phyloP scores from a whole-genome alignment of 2,113 vertebrate species.

The Oryzias celebensis region DNA sequence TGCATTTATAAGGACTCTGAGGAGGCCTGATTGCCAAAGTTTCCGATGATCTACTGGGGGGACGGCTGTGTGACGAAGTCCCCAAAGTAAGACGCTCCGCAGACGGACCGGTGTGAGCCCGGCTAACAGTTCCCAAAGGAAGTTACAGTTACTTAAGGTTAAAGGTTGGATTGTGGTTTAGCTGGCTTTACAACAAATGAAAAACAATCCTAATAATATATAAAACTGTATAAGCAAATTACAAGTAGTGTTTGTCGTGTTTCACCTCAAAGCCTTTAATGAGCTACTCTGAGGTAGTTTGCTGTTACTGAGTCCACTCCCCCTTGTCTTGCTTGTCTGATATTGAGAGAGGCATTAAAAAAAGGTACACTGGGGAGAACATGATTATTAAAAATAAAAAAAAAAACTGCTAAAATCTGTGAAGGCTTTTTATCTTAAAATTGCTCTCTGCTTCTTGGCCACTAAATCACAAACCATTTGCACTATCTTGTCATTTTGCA shows the following conservation, averaged over 20 bases:
- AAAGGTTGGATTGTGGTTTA: no score
- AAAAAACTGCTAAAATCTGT: slow-evolving; percentile 15
- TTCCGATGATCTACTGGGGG: no score
- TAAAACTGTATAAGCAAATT: slow-evolving; percentile 53
- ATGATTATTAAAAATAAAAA: background rate
- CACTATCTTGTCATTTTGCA: slow-evolving; percentile 22
- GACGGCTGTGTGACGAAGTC: no score
- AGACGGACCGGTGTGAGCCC: no score
- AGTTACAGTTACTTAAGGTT: no score
- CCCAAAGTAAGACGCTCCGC: no score
- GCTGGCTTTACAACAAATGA: no score
- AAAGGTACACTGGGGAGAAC: background rate
- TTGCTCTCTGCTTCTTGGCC: slow-evolving; percentile 3
- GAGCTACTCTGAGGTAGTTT: slow-evolving; percentile 67
- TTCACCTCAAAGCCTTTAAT: slow-evolving; percentile 72
- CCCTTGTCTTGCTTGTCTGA: slow-evolving; percentile 40
- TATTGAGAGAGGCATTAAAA: slow-evolving; percentile 14
- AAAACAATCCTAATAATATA: no score
- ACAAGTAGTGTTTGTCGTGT: slow-evolving; percentile 61
- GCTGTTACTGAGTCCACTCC: slow-evolving; percentile 56
- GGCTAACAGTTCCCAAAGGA: no score
- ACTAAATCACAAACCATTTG: slow-evolving; percentile 14
- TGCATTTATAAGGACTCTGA: no score
- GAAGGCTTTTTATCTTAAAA: slow-evolving; percentile 19
- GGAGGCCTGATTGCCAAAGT: no score